phyloP scores from a whole-genome alignment of 2,113 vertebrate genomes.

The Vireo altiloquus region DNA sequence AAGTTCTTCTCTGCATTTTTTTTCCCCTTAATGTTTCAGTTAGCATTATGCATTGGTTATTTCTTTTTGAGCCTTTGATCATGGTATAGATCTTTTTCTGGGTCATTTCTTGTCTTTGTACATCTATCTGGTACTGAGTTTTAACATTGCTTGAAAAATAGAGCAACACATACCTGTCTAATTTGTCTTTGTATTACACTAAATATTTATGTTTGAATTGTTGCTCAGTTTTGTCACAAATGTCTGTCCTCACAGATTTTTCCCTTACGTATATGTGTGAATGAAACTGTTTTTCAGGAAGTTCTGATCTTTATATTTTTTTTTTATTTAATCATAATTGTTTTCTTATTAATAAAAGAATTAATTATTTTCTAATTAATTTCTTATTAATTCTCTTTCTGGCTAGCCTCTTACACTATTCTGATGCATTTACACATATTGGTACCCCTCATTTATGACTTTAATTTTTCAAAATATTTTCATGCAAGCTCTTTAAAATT shows the following conservation, averaged over 20 bases:
- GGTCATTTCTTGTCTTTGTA: neutral
- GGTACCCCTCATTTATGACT: neutral
- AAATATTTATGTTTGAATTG: neutral
- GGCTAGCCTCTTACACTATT: neutral
- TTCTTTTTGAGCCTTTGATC: neutral
- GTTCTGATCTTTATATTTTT: neutral
- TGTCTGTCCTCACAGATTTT: neutral
- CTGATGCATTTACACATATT: neutral
- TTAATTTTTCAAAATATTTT: neutral
- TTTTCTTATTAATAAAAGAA: neutral
- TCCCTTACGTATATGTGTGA: neutral
- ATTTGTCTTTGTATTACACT: neutral
- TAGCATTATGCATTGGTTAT: neutral
- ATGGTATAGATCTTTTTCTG: neutral
- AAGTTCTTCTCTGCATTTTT: neutral
- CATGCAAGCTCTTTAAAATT: neutral
- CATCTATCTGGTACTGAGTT: neutral
- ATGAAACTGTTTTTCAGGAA: neutral
- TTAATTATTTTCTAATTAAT: too few species aligned
- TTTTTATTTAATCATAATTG: neutral
- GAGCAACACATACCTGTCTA: neutral
- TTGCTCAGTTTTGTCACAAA: neutral
- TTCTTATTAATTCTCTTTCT: neutral
- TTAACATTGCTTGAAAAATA: neutral
- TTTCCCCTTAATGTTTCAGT: neutral